A percentile compares a stretch with the other conserved stretches of the same genome.
Conservation (phyloP, 2,888 invertebrate species). For the Gryllus longicercus region DNA sequence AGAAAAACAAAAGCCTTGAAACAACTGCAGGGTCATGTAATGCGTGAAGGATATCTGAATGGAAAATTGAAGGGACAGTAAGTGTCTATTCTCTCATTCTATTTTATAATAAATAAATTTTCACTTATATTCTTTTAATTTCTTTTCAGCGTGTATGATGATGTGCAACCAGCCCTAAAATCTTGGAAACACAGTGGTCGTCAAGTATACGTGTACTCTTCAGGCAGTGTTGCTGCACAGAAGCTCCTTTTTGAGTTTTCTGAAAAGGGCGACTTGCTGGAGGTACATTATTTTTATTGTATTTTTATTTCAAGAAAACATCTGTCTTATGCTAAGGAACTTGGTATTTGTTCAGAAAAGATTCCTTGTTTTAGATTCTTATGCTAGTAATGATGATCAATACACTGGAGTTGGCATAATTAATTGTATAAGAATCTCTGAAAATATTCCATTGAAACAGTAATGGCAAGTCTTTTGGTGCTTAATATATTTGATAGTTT, state of each 20-base stretch:
- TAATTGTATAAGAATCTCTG: too few relatives aligned
- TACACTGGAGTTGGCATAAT: too few relatives aligned
- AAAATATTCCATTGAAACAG: too few relatives aligned
- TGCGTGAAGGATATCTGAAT: constrained; percentile 76
- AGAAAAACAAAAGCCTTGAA: constrained; percentile 78
- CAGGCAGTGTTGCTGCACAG: constrained; percentile 88
- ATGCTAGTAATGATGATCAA: too few relatives aligned
- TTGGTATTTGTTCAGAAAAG: too few relatives aligned
- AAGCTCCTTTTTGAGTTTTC: constrained; percentile 79
- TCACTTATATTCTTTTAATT: constrained; percentile 29
- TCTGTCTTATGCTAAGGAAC: too few relatives aligned
- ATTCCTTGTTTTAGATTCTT: too few relatives aligned
- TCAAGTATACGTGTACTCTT: constrained; percentile 82
- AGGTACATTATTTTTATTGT: constrained; percentile 44
- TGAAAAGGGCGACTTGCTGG: constrained; percentile 69
- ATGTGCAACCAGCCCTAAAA: constrained; percentile 72
- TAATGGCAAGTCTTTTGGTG: too few relatives aligned
- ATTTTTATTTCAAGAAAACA: too few relatives aligned
- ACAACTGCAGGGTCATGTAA: constrained; percentile 85
- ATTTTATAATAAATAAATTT: not conserved
- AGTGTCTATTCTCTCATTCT: constrained; percentile 50
- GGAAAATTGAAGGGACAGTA: constrained; percentile 84
- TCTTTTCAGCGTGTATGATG: constrained; percentile 75
- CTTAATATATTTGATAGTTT: too few relatives aligned
- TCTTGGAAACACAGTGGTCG: constrained; percentile 66